These are phyloP conservation scores for Calosoma granatense DNA, from an alignment of 1,140 invertebrate species.

Conservation along the genomic window DNA sequence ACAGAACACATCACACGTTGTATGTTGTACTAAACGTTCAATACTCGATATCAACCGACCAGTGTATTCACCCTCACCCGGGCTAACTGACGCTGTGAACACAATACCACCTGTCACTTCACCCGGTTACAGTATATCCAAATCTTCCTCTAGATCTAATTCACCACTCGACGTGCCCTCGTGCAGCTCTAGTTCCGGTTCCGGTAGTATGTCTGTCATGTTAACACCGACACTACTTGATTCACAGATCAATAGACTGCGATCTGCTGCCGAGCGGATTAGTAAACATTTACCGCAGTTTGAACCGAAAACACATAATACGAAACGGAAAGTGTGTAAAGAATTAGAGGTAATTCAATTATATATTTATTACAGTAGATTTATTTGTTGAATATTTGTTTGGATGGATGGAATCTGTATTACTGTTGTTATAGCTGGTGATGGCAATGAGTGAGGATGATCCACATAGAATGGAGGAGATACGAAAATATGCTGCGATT, in stretches of 20 bases:
- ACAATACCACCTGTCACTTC: slow-evolving; percentile 22
- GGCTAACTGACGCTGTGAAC: slow-evolving; percentile 11
- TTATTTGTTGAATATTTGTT: background rate
- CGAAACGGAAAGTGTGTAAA: slow-evolving; percentile 87
- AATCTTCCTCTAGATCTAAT: slow-evolving; percentile 40
- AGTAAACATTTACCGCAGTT: slow-evolving; percentile 72
- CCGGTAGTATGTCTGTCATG: slow-evolving; percentile 47
- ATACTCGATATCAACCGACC: background rate
- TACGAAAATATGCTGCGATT: slow-evolving; percentile 91
- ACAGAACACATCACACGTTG: background rate
- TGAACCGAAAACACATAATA: slow-evolving; percentile 79
- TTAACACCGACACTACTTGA: slow-evolving; percentile 70
- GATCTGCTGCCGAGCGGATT: slow-evolving; percentile 70
- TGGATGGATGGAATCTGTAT: no score
- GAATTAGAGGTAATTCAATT: slow-evolving; percentile 65
- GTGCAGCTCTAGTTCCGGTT: slow-evolving; percentile 43
- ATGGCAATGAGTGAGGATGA: slow-evolving; percentile 84
- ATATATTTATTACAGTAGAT: background rate
- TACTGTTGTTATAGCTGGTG: slow-evolving; percentile 48
- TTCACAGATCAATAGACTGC: slow-evolving; percentile 72
- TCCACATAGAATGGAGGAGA: slow-evolving; percentile 82
- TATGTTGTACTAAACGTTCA: background rate
- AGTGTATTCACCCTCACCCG: background rate
- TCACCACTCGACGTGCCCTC: slow-evolving; percentile 40
- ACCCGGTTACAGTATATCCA: slow-evolving; percentile 33